Evolutionary conservation across 1,140 invertebrate genomes (phyloP).

Genomic region (Conus ventricosus): DNA sequence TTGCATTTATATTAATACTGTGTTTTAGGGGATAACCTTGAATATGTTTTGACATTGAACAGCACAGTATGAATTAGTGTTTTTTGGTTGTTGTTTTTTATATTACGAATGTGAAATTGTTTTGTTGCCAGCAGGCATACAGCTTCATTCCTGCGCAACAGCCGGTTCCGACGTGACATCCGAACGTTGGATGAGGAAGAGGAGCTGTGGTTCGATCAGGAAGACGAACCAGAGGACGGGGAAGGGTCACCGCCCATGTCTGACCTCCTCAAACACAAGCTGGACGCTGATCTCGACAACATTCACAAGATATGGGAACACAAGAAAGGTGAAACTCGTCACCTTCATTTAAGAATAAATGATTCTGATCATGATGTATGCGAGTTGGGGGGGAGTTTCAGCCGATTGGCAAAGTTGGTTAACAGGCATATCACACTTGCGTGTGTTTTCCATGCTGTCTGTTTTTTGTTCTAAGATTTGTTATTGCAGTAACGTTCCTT

Average conservation of each 20-base stretch:
- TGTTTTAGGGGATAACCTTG: too few species aligned
- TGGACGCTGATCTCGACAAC: slow-evolving; percentile 80
- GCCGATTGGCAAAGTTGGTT: neutral
- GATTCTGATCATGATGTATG: neutral
- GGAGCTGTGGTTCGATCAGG: slow-evolving; percentile 99
- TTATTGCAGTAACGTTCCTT: neutral
- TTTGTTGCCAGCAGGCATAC: slow-evolving; percentile 40
- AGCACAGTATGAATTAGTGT: too few species aligned
- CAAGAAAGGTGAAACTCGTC: slow-evolving; percentile 63
- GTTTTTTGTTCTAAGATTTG: neutral
- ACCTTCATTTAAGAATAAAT: neutral
- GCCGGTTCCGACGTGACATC: slow-evolving; percentile 91
- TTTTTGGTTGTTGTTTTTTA: too few species aligned
- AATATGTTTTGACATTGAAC: too few species aligned
- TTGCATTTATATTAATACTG: too few species aligned
- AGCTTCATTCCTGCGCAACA: slow-evolving; percentile 75
- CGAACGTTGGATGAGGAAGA: slow-evolving; percentile 93
- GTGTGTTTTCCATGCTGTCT: neutral
- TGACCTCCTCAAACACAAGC: slow-evolving; percentile 72
- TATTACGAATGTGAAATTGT: too few species aligned
- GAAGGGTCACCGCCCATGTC: slow-evolving; percentile 65
- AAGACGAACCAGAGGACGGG: slow-evolving; percentile 90
- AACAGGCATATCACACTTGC: neutral
- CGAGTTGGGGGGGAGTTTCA: neutral
- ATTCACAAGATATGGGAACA: slow-evolving; percentile 77